Percentiles rank a stretch among this genome's conserved stretches.
Evolutionary conservation across 2,888 invertebrate genomes (phyloP).

Genomic region (Onthophagus sagittarius): DNA sequence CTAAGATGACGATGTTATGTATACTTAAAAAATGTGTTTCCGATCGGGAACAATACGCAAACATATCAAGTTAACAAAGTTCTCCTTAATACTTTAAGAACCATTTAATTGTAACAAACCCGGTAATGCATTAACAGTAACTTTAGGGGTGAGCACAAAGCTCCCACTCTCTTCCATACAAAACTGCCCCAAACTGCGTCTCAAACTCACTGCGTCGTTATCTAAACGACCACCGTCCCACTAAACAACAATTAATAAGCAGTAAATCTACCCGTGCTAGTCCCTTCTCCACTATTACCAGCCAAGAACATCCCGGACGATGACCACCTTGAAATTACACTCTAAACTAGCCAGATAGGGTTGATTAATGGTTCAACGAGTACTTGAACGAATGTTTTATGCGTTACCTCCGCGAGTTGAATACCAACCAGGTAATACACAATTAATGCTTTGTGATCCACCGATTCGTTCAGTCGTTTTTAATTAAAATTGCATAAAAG

Average conservation of each 20-base stretch:
- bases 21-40: too few species aligned
- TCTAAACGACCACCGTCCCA: slow-evolving; percentile 24
- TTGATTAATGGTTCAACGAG: slow-evolving; percentile 22
- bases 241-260: slow-evolving; percentile 26
- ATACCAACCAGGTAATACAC: background rate
- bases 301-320: background rate
- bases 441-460: background rate
- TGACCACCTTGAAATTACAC: slow-evolving; percentile 24
- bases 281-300: background rate
- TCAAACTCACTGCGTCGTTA: slow-evolving; percentile 21
- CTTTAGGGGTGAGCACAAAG: background rate
- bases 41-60: too few species aligned
- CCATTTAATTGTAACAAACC: background rate
- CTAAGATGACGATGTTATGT: too few species aligned
- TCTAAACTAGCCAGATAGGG: slow-evolving; percentile 23
- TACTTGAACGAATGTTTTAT: slow-evolving; percentile 20
- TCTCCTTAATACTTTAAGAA: background rate
- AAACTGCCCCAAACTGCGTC: slow-evolving; percentile 18
- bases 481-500: slow-evolving; percentile 18
- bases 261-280: slow-evolving; percentile 24
- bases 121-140: background rate
- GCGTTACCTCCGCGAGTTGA: background rate
- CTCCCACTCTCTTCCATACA: background rate
- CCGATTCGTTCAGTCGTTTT: slow-evolving; percentile 20
- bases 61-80: background rate